Evolutionary conservation across 2,888 invertebrate genomes (phyloP), one percentile per base, ranked within the genome.

Genomic region (Junonia oenone): DNA sequence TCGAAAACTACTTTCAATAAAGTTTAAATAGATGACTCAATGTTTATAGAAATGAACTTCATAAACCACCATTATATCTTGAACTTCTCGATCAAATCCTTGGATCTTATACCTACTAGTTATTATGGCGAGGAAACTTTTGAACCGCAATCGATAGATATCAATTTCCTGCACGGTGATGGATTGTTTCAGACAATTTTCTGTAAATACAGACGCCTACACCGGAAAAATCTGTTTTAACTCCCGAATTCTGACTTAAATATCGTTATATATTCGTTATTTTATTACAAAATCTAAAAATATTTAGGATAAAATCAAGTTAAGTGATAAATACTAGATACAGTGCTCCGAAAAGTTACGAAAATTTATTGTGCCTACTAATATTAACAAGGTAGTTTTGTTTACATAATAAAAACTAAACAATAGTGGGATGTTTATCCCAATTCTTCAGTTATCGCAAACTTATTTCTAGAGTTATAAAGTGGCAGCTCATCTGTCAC

Each of bases 161-260:
- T 35, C 35, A n/a, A 31, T 31, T 31, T 31, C 5, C 1, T 35
- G 6, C n/a, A 35, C 6, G 35, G 4, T 35, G 14, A 35, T 33
- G 6, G 33, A 33, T 33, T 33, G n/a, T n/a, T 22, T 22, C 35
- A 35, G 35, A 35, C 13, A 35, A 35, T 15, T 38, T 38, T 6
- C 17, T 38, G 9, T 11, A 9, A 38, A 38, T 26, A 46, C 46
- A 45, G 38, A 43, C 40, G 19, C 22, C 19, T 31, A 17, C 19
- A 47, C 47, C 11, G 38, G 17, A 38, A 47, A 40, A 13, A 31
- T 54, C 54, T 54, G 47, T 29, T 33, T 48, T 8, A 2, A 38
- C 31, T 54, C 47, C 17, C n/a, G 11, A 19, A 22, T 22, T 5
- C 48, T 19, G 54, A 48, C 54, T 9, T 48, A 35, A 45, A 38